Evolutionary conservation across 2,797 vertebrate species (phyloP).

Genomic region (Malacoraja senta): DNA sequence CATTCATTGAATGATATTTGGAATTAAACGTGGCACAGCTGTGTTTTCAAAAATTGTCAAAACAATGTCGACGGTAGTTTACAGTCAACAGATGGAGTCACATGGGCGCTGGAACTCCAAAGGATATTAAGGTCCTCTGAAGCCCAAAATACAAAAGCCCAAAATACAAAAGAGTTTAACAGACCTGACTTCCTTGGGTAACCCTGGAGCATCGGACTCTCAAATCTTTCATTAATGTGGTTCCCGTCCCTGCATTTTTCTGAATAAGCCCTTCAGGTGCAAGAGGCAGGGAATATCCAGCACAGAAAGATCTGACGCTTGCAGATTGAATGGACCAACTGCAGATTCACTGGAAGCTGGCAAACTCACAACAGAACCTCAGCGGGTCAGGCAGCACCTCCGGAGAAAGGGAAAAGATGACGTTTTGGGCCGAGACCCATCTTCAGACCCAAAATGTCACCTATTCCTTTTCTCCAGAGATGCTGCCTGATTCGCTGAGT

Average conservation of each 20-base stretch:
- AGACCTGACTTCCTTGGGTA: background rate
- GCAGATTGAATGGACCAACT: background rate
- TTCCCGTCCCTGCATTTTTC: background rate
- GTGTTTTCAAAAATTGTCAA: constrained; percentile 14
- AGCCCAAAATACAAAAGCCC: background rate
- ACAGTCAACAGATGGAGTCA: background rate
- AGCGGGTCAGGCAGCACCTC: too few relatives aligned
- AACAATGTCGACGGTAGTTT: background rate
- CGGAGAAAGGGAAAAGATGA: too few relatives aligned
- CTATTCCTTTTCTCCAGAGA: too few relatives aligned
- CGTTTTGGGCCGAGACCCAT: too few relatives aligned
- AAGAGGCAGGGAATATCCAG: background rate
- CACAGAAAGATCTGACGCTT: background rate
- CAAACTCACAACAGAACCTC: background rate
- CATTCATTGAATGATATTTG: constrained; percentile 9
- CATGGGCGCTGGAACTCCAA: too few relatives aligned
- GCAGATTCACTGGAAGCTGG: too few relatives aligned
- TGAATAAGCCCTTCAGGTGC: background rate
- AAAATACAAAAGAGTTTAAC: background rate
- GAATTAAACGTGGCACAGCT: background rate
- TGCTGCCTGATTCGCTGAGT: too few relatives aligned
- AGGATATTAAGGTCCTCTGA: background rate
- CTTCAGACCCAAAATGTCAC: too few relatives aligned
- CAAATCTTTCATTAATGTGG: background rate
- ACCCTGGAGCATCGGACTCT: background rate